Evolutionary conservation across 1,140 invertebrate species (phyloP), one percentile per base, ranked within the genome.

Genomic region (Pissodes strobi): DNA sequence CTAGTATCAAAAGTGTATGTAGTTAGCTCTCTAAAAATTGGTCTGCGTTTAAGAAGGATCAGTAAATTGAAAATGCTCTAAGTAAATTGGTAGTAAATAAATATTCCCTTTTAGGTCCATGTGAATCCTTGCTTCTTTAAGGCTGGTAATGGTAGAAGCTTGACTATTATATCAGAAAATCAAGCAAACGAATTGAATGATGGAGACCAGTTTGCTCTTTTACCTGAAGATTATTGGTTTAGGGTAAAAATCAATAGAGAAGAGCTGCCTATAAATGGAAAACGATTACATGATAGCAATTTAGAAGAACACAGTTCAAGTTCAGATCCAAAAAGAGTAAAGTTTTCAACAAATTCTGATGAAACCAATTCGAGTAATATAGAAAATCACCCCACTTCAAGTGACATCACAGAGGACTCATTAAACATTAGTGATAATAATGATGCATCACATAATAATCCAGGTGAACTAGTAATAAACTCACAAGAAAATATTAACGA

Each of bases 191-290:
- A 69, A 48, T 37, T 72, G 21, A 64, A 57, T 13, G 66, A 71
- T 69, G 71, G 67, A 17, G 69, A 71, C 63, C 70, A 65, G 30
- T 72, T 72, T 69, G 61, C 64, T 6, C 55, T 72, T 27, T 61
- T 72, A 19, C 69, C 71, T 27, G 69, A 72, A 45, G 18, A 17
- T 38, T 66, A 19, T 21, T 66, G 64, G 64, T 66, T 60, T 53
- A 41, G 30, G 30, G 25, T 53, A 4, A 60, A 55, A 38, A 39
- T 58, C 5, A 37, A 25, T 2, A 46, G 45, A 13, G 41, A 56
- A 46, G 9, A 62, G 8, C 21, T 18, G 38, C 1, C 10, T 25
- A 15, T 23, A 23, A 43, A 56, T 43, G 53, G 39, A n/a, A 56
- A 37, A 19, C 13, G 17, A 19, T 19, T n/a, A 8, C n/a, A 45